Base-by-base conservation (phyloP, 2,113 vertebrate genomes). In the Alectura lathami region DNA sequence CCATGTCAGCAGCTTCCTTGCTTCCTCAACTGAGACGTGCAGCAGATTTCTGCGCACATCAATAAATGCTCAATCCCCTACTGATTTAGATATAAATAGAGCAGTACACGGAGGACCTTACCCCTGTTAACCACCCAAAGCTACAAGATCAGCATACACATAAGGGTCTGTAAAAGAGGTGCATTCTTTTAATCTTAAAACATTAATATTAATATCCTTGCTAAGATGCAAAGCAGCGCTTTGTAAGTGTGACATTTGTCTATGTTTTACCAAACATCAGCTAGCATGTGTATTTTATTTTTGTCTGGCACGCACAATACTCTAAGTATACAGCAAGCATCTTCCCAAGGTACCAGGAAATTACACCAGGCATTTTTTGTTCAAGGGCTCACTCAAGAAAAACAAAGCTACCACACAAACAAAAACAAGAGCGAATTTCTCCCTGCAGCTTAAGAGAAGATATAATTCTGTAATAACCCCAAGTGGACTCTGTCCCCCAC, bases 331-430 rank as follows among this genome's bases (percentile, higher is more conserved):
- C 29, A 92, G 56, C 47, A 90, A 93, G 26, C 36, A 34, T 36
- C 91, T 56, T 88, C 64, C 47, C 72, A 84, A 84, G 24, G 53
- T 53, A 83, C 64, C 56, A 88, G 88, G 57, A 95, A 94, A 96
- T 86, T 88, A 76, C 59, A 82, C n/a, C 50, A 80, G 76, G 47
- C 60, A 36, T 73, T 48, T 87, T 56, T 75, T 62, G 75, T 73
- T 91, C 64, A 57, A 72, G 29, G 79, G 59, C 56, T 90, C 79
- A 82, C 79, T 95, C 86, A 91, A 93, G 43, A 69, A 93, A 96
- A 93, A 89, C 45, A 86, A 86, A 91, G 67, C 84, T 24, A 92
- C 29, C 48, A 69, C 78, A 88, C 53, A 64, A 64, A 79, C 60
- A 42, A 90, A 88, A 88, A 38, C 45, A 57, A 59, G 73, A 88